A percentile compares a stretch with the other conserved stretches of the same genome.
phyloP scores from a whole-genome alignment of 2,888 invertebrate genomes.

The Drosophila tripunctata region DNA sequence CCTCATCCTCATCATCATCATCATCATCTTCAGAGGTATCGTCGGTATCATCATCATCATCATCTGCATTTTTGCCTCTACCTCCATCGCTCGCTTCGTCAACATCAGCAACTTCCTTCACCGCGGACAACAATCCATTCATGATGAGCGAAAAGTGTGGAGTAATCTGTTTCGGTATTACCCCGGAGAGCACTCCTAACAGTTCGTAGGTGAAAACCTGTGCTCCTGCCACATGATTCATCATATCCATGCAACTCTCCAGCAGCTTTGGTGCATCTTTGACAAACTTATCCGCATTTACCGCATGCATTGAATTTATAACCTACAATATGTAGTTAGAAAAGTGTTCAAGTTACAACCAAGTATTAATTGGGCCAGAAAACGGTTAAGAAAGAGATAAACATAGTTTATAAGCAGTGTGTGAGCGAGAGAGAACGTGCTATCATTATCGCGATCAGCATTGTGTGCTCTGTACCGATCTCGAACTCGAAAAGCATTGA shows the following conservation, averaged over 20 bases:
- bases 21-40: background rate
- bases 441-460: no score
- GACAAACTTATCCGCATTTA: constrained; percentile 6
- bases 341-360: background rate
- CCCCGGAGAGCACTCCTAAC: constrained; percentile 14
- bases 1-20: background rate
- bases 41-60: background rate
- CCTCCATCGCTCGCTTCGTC: background rate
- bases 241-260: constrained; percentile 14
- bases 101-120: background rate
- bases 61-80: background rate
- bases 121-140: background rate
- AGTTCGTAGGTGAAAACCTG: constrained; percentile 18
- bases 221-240: background rate
- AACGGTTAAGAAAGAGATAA: no score
- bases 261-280: background rate
- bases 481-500: no score
- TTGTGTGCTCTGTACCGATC: no score
- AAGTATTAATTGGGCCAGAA: background rate
- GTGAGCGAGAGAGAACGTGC: no score
- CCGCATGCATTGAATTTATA: constrained; percentile 2
- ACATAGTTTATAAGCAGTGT: no score
- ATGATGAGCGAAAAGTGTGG: constrained; percentile 11
- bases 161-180: constrained; percentile 7
- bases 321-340: background rate